phyloP scores from a whole-genome alignment of 2,888 invertebrate species.

The Drosophila anceps region DNA sequence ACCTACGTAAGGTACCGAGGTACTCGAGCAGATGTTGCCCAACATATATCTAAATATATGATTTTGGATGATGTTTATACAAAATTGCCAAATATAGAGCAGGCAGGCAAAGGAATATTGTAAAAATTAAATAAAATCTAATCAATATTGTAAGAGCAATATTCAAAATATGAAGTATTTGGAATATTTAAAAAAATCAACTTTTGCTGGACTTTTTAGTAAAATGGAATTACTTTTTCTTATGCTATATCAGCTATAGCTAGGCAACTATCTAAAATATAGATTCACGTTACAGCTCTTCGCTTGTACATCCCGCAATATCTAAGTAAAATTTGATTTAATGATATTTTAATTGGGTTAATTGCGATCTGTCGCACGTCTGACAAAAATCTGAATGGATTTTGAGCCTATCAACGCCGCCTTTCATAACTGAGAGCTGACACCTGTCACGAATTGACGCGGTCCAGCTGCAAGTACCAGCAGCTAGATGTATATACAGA shows the following conservation, averaged over 20 bases:
- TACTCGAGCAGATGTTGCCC: slow-evolving; percentile 62
- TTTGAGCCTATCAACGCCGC: slow-evolving; percentile 52
- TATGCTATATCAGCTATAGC: neutral
- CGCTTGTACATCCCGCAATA: neutral
- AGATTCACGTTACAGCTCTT: neutral
- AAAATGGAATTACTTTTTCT: neutral
- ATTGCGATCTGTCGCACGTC: slow-evolving; percentile 26
- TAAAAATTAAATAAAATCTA: neutral
- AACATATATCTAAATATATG: slow-evolving; percentile 32
- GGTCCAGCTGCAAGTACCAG: slow-evolving; percentile 62
- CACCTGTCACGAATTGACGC: slow-evolving; percentile 72
- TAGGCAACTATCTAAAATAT: neutral
- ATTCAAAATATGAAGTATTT: neutral
- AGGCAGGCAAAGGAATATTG: neutral
- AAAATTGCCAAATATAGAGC: neutral
- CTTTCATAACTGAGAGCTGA: slow-evolving; percentile 53
- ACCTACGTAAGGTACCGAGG: slow-evolving; percentile 17
- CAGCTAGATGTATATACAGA: slow-evolving; percentile 33
- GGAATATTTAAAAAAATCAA: neutral
- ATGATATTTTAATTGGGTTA: slow-evolving; percentile 55
- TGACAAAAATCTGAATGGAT: slow-evolving; percentile 28
- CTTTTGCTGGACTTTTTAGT: neutral
- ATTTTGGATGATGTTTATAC: neutral
- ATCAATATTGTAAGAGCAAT: neutral
- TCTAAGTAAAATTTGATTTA: neutral